Percentiles rank a stretch among this genome's conserved stretches.
phyloP scores from a whole-genome alignment of 2,888 invertebrate genomes.

The Apocheima hispidaria region DNA sequence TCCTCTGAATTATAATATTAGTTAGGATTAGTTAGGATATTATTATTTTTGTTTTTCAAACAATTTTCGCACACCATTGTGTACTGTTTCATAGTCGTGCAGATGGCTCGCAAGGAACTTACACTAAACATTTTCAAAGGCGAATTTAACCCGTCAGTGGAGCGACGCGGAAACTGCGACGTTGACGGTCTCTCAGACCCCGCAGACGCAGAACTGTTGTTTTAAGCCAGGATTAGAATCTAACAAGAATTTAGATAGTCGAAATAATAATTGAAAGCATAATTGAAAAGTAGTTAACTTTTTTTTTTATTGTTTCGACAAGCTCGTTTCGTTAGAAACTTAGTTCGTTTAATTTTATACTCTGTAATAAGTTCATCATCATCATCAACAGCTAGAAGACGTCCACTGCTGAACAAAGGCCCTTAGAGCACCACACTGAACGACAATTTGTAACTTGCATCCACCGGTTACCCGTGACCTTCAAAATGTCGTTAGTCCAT shows the following conservation, averaged over 20 bases:
- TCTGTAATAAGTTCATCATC: too few species aligned
- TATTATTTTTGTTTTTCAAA: background rate
- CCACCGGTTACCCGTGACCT: too few species aligned
- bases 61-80: background rate
- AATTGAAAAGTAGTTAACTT: background rate
- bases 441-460: too few species aligned
- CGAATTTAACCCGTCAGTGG: constrained; percentile 51
- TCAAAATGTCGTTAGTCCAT: too few species aligned
- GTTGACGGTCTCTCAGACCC: constrained; percentile 49
- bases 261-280: background rate
- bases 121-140: constrained; percentile 59
- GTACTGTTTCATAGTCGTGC: constrained; percentile 1
- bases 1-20: too few species aligned
- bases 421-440: too few species aligned
- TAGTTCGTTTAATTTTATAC: too few species aligned
- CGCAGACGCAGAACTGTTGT: constrained; percentile 22
- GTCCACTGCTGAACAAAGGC: too few species aligned
- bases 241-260: background rate
- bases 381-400: too few species aligned
- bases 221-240: background rate
- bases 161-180: constrained; percentile 34
- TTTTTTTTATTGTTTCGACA: too few species aligned
- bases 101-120: constrained; percentile 47
- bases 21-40: too few species aligned
- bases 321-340: too few species aligned